Conservation (phyloP, 2,888 invertebrate genomes). For the Rhorus exstirpatorius region DNA sequence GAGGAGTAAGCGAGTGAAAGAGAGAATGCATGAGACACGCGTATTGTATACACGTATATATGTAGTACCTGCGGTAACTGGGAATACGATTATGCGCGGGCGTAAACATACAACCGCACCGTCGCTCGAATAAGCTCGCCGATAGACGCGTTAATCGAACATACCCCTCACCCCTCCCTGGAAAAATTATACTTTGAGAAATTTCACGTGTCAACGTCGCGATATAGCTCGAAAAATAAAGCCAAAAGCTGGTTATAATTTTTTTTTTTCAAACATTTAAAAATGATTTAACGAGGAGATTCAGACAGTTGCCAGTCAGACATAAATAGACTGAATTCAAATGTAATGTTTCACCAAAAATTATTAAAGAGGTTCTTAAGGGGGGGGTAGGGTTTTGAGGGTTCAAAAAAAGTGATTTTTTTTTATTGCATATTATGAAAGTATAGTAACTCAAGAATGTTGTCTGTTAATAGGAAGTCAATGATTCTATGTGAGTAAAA, state of each 20-base stretch:
- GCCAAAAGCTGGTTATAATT: not conserved
- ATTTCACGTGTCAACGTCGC: not conserved
- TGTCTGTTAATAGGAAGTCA: too few species aligned
- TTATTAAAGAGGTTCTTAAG: too few species aligned
- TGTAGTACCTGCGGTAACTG: constrained; percentile 9
- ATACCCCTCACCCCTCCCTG: too few species aligned
- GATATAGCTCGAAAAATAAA: not conserved
- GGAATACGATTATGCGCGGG: constrained; percentile 62
- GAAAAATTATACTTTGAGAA: constrained; percentile 1
- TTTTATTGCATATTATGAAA: too few species aligned
- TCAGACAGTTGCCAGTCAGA: too few species aligned
- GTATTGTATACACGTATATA: not conserved
- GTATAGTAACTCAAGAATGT: too few species aligned
- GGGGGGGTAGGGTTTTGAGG: too few species aligned
- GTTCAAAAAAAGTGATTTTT: too few species aligned
- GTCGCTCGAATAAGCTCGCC: constrained; percentile 43
- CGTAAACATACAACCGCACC: constrained; percentile 53
- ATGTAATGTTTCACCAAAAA: not conserved
- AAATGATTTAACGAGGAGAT: too few species aligned
- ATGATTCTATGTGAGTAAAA: too few species aligned
- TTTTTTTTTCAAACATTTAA: not conserved
- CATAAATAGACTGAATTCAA: not conserved
- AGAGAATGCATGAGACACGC: constrained; percentile 38
- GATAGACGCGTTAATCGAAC: constrained; percentile 13
- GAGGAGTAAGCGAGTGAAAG: constrained; percentile 29